Base-by-base conservation (phyloP, 2,797 vertebrate species). In the Microhierax caerulescens region DNA sequence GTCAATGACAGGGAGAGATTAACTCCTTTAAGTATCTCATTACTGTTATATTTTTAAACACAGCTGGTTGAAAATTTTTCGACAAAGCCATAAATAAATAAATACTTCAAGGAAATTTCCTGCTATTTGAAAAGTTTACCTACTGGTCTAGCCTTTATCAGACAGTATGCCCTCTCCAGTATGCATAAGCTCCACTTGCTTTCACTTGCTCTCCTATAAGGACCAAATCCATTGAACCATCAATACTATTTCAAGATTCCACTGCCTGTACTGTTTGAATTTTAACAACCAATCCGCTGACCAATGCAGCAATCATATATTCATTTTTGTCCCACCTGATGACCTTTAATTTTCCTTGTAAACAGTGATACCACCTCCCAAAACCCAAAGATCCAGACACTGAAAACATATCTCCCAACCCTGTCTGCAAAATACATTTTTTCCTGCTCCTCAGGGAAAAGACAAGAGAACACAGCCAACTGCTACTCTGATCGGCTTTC, bases 41-140 rank as follows among this genome's bases (percentile, higher is more conserved):
- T 92, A 95, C 89, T 92, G 75, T 67, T 88, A 32, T 24, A 70
- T 88, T 96, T 95, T 96, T 96, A 93, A 96, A 96, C 95, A 90
- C 86, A 96, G 94, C 89, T 95, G 94, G 86, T 57, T 4, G 7
- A 87, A 96, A 70, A 24, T 16, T 82, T 94, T 89, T 87, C 27
- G 2, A 86, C 60, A 76, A 91, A 89, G 81, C 75, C 64, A 91
- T 88, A 93, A 93, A 85, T 93, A 96, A 93, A 96, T 93, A 96
- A 95, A 95, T 83, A 95, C 75, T 91, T 86, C 4, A 91, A 94
- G 89, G 74, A 93, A 97, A 83, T 88, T 82, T 93, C 80, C 90
- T 91, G 81, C 0, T 0, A 97, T 89, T 59, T 74, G 72, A 91
- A 91, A 90, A 88, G 75, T 80, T 83, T 69, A 92, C 91, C 28